Evolutionary conservation across 1,140 invertebrate species (phyloP), one percentile per base, ranked within the genome.

Genomic region (Steinernema feltiae): DNA sequence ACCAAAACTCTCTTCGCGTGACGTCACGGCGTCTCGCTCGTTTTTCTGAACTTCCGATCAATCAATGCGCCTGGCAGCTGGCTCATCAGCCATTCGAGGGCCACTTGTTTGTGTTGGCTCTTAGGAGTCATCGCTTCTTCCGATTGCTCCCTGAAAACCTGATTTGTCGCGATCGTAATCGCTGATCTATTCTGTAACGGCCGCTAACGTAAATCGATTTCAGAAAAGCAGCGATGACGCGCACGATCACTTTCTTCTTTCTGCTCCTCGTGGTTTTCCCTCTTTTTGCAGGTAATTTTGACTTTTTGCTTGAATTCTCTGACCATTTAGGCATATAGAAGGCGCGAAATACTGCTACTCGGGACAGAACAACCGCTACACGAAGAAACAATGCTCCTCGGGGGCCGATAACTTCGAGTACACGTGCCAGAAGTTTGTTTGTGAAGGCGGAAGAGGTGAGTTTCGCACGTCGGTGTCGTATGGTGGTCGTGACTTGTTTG

Each of bases 341-440:
- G 70, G 71, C 21, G 78, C 78, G 27, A 80, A 79, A 27, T 30
- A 27, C 17, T 79, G 78, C 48, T 79, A 75, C 69, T 79, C 76
- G 18, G 78, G 78, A 1, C 78, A 79, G 73, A 79, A 79, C 63
- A 32, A 31, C 17, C 77, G 79, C 24, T 79, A 75, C 71, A 74
- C 78, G 12, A 73, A 81, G 41, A 79, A 79, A 46, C 78, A 79
- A 48, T 79, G 78, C 69, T 76, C 72, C 3, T 30, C 72, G n/a
- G 78, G 78, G 24, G 48, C 69, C 21, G 71, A 69, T 1, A 31
- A 35, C 18, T n/a, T 69, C 21, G 78, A 80, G 12, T 79, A 72
- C 63, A 80, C 78, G 31, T 79, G 78, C 53, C 78, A 79, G 63
- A 79, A 79, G 69, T 79, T 79, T 71, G 70, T 74, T n/a, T 79